Evolutionary conservation across 2,888 invertebrate genomes (phyloP), one percentile per base, ranked within the genome.

Genomic region (Microctonus brassicae): DNA sequence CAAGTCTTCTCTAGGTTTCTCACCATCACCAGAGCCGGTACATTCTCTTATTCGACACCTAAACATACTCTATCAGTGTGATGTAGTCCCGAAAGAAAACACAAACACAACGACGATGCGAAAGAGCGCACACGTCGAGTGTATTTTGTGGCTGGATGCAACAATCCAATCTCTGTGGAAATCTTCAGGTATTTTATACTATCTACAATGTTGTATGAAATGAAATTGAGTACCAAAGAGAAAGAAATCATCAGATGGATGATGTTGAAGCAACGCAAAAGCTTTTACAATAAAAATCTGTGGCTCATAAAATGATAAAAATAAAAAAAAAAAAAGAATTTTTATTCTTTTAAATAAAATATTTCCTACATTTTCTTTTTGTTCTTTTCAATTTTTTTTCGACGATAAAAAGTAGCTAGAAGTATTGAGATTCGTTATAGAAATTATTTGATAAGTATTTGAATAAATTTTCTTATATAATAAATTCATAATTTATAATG

Each of bases 151-250:
- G 57, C 62, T 76, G 53, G 66, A 58, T 65, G 75, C 71, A 76
- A 77, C 79, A 77, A 79, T 79, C 78, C 78, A 79, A 81, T 80
- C 78, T 79, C 75, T 69, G 72, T 72, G 67, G 75, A 80, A 78
- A 80, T 78, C 77, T 78, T 75, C 65, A 69, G 63, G 69, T 70
- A 75, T 67, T 72, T 61, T 67, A 24, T 62, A 47, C 67, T 34
- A 29, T 29, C 57, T 22, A 3, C 26, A n/a, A 24, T n/a, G 6
- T 26, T 57, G 26, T 26, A 47, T 47, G 17, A 17, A 47, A 47
- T 47, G 17, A 47, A 47, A 47, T 20, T 29, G 17, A 5, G n/a
- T 2, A 17, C 7, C 4, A 47, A 17, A 47, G 17, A 7, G 6
- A 1, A 47, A 4, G 9, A 7, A 17, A 47, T 20, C 17, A 47